Percentiles rank a stretch among this genome's conserved stretches.
Conservation (phyloP, 2,888 invertebrate genomes). For the Sisyra nigra region DNA sequence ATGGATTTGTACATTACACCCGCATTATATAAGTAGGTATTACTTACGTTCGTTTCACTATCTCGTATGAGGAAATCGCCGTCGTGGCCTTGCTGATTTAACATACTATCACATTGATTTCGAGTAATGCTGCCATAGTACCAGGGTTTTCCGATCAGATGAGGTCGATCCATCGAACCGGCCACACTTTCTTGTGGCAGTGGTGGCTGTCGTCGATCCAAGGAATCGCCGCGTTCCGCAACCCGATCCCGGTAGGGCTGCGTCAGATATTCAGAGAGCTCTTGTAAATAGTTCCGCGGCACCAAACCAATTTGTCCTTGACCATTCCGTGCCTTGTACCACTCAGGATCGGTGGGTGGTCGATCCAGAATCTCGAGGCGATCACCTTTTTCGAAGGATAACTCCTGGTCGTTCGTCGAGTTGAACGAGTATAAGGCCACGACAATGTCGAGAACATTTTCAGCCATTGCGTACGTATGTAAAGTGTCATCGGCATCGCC, state of each 20-base stretch:
- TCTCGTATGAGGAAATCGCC: conserved; percentile 98
- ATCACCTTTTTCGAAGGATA: conserved; percentile 91
- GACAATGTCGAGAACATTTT: conserved; percentile 89
- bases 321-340: conserved; percentile 83
- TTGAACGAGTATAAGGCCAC: conserved; percentile 89
- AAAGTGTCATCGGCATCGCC: conserved; percentile 74
- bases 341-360: conserved; percentile 95
- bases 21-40: no score
- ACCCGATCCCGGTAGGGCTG: conserved; percentile 55
- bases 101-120: conserved; percentile 88
- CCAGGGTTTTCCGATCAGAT: conserved; percentile 77
- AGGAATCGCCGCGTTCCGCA: conserved; percentile 29
- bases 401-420: conserved; percentile 87
- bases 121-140: conserved; percentile 94
- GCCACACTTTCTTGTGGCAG: conserved; percentile 10
- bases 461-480: conserved; percentile 88
- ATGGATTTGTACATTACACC: no score
- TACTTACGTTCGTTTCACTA: conserved; percentile 94
- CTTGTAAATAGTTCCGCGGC: conserved; percentile 88
- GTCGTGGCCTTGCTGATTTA: conserved; percentile 90
- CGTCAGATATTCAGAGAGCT: conserved; percentile 75
- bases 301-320: conserved; percentile 89
- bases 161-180: conserved; percentile 39
- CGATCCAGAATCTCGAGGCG: conserved; percentile 90
- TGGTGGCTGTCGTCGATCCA: conserved; percentile 27